These are phyloP conservation scores for Rugalucina vietnamica DNA, from an alignment of 2,888 invertebrate genomes.

Conservation along the genomic window DNA sequence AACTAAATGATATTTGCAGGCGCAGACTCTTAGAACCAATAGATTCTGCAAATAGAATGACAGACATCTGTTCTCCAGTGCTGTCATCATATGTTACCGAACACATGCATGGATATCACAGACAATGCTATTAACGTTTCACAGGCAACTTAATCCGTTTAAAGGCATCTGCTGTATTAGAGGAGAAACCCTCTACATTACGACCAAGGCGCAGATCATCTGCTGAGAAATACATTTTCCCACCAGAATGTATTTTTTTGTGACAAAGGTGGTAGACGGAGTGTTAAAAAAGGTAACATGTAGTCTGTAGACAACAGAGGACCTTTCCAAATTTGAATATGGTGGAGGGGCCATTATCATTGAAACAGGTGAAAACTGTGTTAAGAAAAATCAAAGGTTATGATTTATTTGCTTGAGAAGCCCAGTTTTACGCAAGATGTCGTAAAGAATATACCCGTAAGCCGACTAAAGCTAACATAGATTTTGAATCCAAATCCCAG, in stretches of 20 bases:
- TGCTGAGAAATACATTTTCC: neutral
- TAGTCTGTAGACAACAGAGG: conserved; percentile 23
- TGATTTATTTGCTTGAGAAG: conserved; percentile 24
- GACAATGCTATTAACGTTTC: conserved; percentile 5
- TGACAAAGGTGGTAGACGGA: neutral
- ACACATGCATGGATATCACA: neutral
- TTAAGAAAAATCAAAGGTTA: conserved; percentile 4
- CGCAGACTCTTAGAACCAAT: neutral
- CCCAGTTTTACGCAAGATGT: neutral
- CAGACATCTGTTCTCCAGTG: neutral
- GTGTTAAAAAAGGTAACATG: neutral
- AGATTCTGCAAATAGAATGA: neutral
- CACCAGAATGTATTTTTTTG: conserved; percentile 19
- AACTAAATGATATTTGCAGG: neutral
- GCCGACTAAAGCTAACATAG: neutral
- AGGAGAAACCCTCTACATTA: neutral
- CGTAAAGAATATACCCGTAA: neutral
- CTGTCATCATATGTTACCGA: neutral
- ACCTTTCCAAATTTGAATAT: neutral
- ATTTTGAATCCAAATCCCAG: neutral
- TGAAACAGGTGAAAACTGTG: neutral
- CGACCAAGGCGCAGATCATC: neutral
- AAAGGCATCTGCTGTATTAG: neutral
- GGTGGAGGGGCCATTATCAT: conserved; percentile 8
- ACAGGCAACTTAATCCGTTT: conserved; percentile 1